Evolutionary conservation across 1,140 invertebrate species (phyloP).

Genomic region (Apolygus lucorum): DNA sequence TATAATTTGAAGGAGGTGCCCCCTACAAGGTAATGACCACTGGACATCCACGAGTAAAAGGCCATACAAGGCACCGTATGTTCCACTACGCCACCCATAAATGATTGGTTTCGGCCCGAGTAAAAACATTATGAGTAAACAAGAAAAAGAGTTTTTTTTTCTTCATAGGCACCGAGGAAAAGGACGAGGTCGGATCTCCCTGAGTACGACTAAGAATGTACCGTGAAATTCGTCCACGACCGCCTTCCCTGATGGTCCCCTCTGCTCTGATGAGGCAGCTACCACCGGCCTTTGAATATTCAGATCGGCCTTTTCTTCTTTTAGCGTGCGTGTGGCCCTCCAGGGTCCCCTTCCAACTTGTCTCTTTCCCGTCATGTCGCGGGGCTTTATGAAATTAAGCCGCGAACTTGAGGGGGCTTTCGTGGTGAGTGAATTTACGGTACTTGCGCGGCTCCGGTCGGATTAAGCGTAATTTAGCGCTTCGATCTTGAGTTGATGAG

Average conservation of each 20-base stretch:
- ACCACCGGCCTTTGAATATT: background rate
- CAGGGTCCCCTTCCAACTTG: too few relatives aligned
- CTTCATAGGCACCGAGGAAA: background rate
- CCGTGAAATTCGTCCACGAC: slow-evolving; percentile 4
- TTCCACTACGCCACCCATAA: background rate
- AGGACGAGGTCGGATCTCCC: slow-evolving; percentile 5
- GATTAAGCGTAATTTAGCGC: too few relatives aligned
- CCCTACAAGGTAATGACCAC: slow-evolving; percentile 6
- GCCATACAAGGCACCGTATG: too few relatives aligned
- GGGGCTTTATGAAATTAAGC: too few relatives aligned
- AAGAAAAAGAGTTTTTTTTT: slow-evolving; percentile 10
- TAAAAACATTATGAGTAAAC: slow-evolving; percentile 15
- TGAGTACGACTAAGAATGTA: background rate
- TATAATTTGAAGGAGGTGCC: background rate
- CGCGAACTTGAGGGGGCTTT: too few relatives aligned
- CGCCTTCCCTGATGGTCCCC: background rate
- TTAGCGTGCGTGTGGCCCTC: background rate
- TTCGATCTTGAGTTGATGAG: too few relatives aligned
- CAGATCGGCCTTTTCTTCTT: background rate
- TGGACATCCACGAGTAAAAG: background rate
- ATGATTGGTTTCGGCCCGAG: slow-evolving; percentile 12
- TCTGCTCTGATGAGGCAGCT: background rate
- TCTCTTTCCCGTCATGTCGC: too few relatives aligned
- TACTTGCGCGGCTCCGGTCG: too few relatives aligned
- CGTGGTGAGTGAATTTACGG: too few relatives aligned